Conservation (phyloP, 2,888 invertebrate species). For the Brachylomia viminalis region DNA sequence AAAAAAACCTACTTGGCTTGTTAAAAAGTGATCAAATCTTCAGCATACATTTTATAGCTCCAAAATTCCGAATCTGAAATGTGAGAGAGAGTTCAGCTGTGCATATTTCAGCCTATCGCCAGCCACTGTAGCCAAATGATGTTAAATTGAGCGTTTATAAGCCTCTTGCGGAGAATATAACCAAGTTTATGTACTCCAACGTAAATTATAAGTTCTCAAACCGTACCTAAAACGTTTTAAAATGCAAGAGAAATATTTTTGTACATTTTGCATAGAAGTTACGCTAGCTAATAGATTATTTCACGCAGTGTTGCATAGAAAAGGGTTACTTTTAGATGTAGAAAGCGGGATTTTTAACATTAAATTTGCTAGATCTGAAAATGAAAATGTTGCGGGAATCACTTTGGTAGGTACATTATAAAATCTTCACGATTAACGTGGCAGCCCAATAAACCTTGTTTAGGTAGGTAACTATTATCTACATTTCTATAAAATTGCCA, state of each 20-base stretch:
- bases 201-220: constrained; percentile 31
- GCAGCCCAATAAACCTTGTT: too few relatives aligned
- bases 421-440: too few relatives aligned
- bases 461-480: too few relatives aligned
- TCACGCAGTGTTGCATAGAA: neutral
- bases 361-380: too few relatives aligned
- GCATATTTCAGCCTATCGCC: constrained; percentile 3
- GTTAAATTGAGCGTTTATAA: constrained; percentile 50
- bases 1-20: neutral
- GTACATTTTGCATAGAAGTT: neutral
- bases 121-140: constrained; percentile 23
- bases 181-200: constrained; percentile 23
- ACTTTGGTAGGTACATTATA: too few relatives aligned
- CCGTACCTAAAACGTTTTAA: constrained; percentile 22
- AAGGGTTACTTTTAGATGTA: neutral
- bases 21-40: neutral
- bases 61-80: constrained; percentile 1
- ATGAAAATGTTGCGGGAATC: too few relatives aligned
- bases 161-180: constrained; percentile 39
- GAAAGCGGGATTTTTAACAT: neutral
- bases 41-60: constrained; percentile 4
- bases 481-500: too few relatives aligned
- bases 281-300: neutral
- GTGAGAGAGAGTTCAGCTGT: constrained; percentile 22
- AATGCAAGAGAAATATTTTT: constrained; percentile 24